Conservation (phyloP, 2,113 vertebrate genomes). For the Uria aalge region DNA sequence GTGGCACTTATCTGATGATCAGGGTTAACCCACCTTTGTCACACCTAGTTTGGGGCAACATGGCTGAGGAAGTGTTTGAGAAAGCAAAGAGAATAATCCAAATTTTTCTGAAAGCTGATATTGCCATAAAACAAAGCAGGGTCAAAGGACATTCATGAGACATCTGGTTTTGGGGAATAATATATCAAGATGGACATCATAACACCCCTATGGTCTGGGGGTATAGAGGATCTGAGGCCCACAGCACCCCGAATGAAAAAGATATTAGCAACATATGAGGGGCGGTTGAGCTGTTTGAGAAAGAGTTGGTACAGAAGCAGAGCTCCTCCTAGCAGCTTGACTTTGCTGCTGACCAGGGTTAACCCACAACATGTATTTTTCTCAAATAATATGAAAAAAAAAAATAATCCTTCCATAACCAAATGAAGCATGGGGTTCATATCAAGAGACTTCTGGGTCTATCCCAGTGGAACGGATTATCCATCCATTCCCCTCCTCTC, state of each 20-base stretch:
- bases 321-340: not conserved
- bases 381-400: not conserved
- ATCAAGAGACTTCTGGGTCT: not conserved
- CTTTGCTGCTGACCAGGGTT: not conserved
- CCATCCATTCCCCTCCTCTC: not conserved
- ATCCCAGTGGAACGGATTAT: not conserved
- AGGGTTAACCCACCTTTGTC: not conserved
- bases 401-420: not conserved
- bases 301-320: not conserved
- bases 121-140: not conserved
- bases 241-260: not conserved
- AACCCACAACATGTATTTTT: not conserved
- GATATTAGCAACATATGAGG: fast-evolving
- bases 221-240: not conserved
- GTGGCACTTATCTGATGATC: not conserved
- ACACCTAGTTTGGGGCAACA: not conserved
- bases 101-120: not conserved
- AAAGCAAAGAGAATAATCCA: not conserved
- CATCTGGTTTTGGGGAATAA: not conserved
- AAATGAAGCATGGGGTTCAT: not conserved
- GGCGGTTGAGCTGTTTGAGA: not conserved
- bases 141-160: not conserved
- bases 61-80: not conserved
- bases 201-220: not conserved
- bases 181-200: not conserved